Conservation (phyloP, 2,113 vertebrate species). For the Piliocolobus tephrosceles region DNA sequence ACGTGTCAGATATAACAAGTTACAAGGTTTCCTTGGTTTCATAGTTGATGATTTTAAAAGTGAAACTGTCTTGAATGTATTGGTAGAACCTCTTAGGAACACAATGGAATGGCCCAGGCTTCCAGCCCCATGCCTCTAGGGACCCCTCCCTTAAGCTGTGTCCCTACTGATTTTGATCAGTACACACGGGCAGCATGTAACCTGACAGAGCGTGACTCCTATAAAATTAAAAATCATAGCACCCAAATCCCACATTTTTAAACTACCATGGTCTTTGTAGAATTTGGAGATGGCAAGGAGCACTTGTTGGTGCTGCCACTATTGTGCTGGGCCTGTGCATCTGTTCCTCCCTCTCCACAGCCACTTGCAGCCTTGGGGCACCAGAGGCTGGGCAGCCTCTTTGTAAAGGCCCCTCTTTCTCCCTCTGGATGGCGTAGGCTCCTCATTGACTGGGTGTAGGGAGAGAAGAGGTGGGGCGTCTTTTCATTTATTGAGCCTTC, state of each 20-base stretch:
- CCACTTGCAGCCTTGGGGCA: fast-evolving
- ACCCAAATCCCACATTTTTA: neutral
- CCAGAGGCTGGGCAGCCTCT: neutral
- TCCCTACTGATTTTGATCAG: neutral
- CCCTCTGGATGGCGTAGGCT: neutral
- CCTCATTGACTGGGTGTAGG: neutral
- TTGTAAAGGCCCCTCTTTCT: neutral
- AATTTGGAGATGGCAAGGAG: neutral
- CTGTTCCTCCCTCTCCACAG: fast-evolving
- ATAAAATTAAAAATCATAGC: neutral
- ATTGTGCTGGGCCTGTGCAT: fast-evolving
- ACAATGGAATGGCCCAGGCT: neutral
- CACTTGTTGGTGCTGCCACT: fast-evolving
- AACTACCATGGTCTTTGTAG: neutral
- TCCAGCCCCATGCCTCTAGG: neutral
- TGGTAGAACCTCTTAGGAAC: neutral
- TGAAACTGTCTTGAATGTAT: neutral
- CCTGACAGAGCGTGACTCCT: neutral
- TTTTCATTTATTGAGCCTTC: neutral
- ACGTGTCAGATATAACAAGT: neutral
- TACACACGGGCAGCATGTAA: neutral
- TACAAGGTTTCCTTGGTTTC: neutral
- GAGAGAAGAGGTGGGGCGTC: neutral
- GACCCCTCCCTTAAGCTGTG: neutral
- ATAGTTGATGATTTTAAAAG: neutral